Evolutionary conservation across 1,140 invertebrate genomes (phyloP), one percentile per base, ranked within the genome.

Genomic region (Phortica variegata): DNA sequence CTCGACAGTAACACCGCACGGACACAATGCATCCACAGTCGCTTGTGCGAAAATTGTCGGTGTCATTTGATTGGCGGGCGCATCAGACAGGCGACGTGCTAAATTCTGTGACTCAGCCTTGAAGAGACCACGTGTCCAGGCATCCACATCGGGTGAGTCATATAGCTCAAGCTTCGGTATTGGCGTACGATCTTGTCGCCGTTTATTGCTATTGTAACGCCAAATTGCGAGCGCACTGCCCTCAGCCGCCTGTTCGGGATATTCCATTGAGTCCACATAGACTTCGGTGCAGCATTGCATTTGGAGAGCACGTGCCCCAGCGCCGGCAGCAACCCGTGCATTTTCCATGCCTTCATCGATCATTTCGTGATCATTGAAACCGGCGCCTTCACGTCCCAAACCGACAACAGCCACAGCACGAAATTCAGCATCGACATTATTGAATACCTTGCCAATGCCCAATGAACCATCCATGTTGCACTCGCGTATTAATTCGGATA

Each of bases 51-150:
- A 95, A 48, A 84, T 83, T 2, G 85, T 87, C 2, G 92, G 92
- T n/a, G 91, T 93, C 78, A 95, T 83, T 45, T 84, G 62, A 78
- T 95, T 95, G 0, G 89, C 83, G 4, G 92, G 91, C 26, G 85
- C 86, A 69, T 95, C 91, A 65, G 84, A 84, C 5, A 95, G 75
- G 18, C 44, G 38, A 21, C 91, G 77, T 3, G 89, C 88, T 61
- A 91, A 80, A n/a, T n/a, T n/a, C n/a, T n/a, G n/a, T n/a, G n/a
- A n/a, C n/a, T n/a, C n/a, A n/a, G n/a, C n/a, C n/a, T 88, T 83
- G 5, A 85, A 77, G 19, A 77, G 49, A 3, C 92, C 92, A 65
- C 79, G 60, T 19, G 78, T 76, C 89, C 89, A 94, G 42, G 81
- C 77, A 41, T 76, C 72, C 34, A 77, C 61, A 39, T 77, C 72